Conservation (phyloP, 2,113 vertebrate species). For the Channa maculata region DNA sequence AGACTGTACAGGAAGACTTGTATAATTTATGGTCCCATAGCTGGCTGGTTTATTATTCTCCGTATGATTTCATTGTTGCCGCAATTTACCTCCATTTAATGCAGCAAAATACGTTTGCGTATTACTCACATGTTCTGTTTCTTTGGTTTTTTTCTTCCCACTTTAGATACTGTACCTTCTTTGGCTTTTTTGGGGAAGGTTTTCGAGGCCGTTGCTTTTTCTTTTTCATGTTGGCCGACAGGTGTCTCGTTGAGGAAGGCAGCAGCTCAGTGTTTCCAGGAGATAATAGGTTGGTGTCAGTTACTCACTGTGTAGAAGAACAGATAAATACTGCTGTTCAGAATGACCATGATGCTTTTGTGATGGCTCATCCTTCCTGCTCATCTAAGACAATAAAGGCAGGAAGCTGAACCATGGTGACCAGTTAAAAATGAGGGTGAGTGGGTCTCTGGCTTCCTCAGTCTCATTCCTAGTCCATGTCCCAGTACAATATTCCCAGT, state of each 20-base stretch:
- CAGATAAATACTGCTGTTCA: not conserved
- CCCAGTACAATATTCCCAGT: not conserved
- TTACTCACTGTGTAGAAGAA: not conserved
- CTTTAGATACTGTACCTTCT: not conserved
- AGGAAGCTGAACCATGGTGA: slow-evolving; percentile 47
- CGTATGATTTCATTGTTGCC: no score
- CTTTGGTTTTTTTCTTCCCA: not conserved
- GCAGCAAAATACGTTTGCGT: no score
- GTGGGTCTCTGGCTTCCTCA: slow-evolving; percentile 29
- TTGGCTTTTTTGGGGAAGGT: not conserved
- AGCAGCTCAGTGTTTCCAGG: slow-evolving; percentile 13
- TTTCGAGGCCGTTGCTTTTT: not conserved
- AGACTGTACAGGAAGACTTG: no score
- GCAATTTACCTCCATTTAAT: no score
- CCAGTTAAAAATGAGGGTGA: not conserved
- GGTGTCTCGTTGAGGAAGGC: not conserved
- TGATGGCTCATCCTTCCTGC: slow-evolving; percentile 68
- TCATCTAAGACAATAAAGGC: slow-evolving; percentile 58
- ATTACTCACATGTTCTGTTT: not conserved
- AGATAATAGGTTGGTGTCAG: not conserved
- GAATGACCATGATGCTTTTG: not conserved
- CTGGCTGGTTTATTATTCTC: no score
- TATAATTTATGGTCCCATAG: no score
- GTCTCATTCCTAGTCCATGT: not conserved
- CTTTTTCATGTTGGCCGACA: slow-evolving; percentile 17